Evolutionary conservation across 2,888 invertebrate genomes (phyloP).

Genomic region (Microdon myrmicae): DNA sequence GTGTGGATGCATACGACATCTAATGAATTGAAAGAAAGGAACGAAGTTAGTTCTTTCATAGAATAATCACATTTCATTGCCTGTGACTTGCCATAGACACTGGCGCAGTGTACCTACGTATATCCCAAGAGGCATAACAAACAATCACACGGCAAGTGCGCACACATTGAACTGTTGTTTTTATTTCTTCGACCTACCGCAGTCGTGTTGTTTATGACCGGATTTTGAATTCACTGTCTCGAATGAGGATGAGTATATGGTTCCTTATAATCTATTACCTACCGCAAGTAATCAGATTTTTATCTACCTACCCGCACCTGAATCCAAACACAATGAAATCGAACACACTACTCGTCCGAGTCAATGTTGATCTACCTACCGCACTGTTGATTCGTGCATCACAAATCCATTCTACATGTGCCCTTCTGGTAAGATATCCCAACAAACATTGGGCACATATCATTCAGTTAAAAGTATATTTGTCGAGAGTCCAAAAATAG

Average conservation of each 20-base stretch:
- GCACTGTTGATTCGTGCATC: slow-evolving; percentile 12
- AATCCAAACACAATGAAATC: too few relatives aligned
- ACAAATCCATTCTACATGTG: too few relatives aligned
- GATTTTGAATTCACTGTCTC: slow-evolving; percentile 3
- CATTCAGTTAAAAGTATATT: too few relatives aligned
- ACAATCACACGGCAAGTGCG: slow-evolving; percentile 5
- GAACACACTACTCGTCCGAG: not conserved
- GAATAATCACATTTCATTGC: not conserved
- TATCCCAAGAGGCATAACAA: too few relatives aligned
- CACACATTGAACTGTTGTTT: slow-evolving; percentile 13
- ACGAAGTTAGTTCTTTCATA: too few relatives aligned
- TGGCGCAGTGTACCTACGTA: too few relatives aligned
- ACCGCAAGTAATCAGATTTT: slow-evolving; percentile 36
- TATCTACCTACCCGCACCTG: slow-evolving; percentile 23
- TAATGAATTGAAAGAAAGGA: too few relatives aligned
- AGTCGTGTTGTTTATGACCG: slow-evolving; percentile 3
- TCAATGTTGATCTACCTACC: slow-evolving; percentile 4
- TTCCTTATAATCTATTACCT: slow-evolving; percentile 39
- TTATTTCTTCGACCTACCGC: slow-evolving; percentile 32
- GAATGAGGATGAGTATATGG: slow-evolving; percentile 11
- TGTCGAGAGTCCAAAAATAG: too few relatives aligned
- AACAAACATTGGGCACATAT: too few relatives aligned
- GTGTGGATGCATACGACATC: too few relatives aligned
- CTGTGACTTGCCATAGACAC: not conserved
- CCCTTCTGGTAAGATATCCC: too few relatives aligned